A percentile compares a stretch with the other conserved stretches of the same genome.
Conservation (phyloP, 23 tunicate genomes). For the Styela clava region DNA sequence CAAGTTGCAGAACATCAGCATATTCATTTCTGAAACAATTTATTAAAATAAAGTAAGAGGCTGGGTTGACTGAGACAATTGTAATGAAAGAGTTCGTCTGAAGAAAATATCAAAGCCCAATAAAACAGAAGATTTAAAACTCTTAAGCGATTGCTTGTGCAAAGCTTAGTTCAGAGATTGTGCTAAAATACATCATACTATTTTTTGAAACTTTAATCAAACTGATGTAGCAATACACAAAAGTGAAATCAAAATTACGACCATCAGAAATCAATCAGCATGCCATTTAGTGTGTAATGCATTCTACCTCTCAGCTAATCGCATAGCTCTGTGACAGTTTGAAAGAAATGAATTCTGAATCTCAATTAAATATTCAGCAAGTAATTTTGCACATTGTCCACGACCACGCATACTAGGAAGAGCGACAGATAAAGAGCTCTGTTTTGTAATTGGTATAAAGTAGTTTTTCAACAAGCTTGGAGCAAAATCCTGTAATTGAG, state of each 20-base stretch:
- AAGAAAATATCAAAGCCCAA: not conserved
- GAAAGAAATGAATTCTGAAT: slow-evolving; percentile 48
- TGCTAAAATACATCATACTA: not conserved
- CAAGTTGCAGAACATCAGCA: not conserved
- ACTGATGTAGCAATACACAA: not conserved
- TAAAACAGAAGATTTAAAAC: not conserved
- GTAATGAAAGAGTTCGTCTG: too few species aligned
- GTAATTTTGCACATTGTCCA: slow-evolving; percentile 62
- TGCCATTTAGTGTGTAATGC: too few species aligned
- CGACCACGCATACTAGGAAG: slow-evolving; percentile 62
- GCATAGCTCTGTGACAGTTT: slow-evolving; percentile 19
- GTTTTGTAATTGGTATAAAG: not conserved
- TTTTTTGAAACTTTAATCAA: not conserved
- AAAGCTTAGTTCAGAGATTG: not conserved
- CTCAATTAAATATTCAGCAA: slow-evolving; percentile 44
- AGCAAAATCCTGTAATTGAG: not conserved
- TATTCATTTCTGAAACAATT: not conserved
- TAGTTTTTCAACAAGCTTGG: not conserved
- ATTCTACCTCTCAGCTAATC: not conserved
- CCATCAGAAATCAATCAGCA: not conserved
- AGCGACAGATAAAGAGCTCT: slow-evolving; percentile 62
- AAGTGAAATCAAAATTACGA: not conserved
- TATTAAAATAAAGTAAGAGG: too few species aligned
- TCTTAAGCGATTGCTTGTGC: not conserved
- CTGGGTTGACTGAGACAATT: too few species aligned